Evolutionary conservation across 1,140 invertebrate genomes (phyloP).

Genomic region (Bacillus rossius): DNA sequence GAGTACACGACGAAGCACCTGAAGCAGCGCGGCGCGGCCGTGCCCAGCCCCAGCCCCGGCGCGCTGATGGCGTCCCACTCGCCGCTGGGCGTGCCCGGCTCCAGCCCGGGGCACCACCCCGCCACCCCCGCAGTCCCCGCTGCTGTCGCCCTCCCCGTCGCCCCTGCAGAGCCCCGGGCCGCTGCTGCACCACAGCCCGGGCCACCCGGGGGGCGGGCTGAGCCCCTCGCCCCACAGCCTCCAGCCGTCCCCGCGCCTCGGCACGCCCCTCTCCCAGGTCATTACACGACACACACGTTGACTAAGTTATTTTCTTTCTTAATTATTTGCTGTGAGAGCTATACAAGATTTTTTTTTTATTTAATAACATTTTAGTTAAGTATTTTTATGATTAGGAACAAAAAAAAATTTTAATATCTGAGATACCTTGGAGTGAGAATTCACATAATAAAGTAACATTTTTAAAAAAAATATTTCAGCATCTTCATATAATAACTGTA

Average conservation of each 20-base stretch:
- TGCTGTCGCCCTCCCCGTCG: constrained; percentile 52
- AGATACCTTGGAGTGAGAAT: too few species aligned
- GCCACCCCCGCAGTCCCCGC: constrained; percentile 51
- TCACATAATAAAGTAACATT: too few species aligned
- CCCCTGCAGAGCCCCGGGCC: constrained; percentile 56
- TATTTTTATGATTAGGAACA: not conserved
- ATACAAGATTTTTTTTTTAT: not conserved
- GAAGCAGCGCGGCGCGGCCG: constrained; percentile 10
- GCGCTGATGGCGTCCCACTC: constrained; percentile 6
- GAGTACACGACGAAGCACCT: constrained; percentile 13
- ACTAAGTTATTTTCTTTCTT: not conserved
- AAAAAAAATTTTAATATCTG: not conserved
- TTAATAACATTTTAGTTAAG: not conserved
- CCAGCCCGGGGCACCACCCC: constrained; percentile 39
- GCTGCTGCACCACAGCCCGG: constrained; percentile 48
- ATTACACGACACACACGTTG: not conserved
- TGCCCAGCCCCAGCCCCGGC: constrained; percentile 37
- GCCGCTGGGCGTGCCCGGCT: constrained; percentile 27
- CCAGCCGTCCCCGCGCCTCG: constrained; percentile 51
- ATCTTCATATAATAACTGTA: too few species aligned
- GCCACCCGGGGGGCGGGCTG: constrained; percentile 27
- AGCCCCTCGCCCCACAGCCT: constrained; percentile 39
- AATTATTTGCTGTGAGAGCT: not conserved
- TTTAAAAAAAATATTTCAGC: too few species aligned
- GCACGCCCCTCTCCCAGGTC: constrained; percentile 49